A percentile compares a stretch with the other conserved stretches of the same genome.
Conservation (phyloP, 2,113 vertebrate genomes). For the Telmatochromis sp. region DNA sequence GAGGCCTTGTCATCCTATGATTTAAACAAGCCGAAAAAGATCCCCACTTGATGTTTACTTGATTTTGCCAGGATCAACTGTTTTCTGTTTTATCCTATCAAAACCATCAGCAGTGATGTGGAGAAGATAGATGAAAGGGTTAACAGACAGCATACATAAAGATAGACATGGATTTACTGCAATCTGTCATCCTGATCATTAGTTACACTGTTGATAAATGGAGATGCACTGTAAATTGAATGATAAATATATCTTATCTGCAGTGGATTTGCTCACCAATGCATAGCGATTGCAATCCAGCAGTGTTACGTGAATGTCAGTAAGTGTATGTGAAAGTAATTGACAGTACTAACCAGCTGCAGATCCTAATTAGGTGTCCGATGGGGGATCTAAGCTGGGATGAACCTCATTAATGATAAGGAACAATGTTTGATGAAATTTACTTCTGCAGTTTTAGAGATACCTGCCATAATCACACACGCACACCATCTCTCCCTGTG, state of each 20-base stretch:
- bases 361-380: conserved; percentile 50
- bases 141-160: conserved; percentile 25
- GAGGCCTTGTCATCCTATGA: neutral
- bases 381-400: conserved; percentile 40
- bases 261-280: neutral
- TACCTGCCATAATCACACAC: neutral
- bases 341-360: conserved; percentile 36
- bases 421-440: conserved; percentile 33
- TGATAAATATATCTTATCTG: neutral
- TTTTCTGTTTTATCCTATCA: neutral
- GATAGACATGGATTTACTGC: conserved; percentile 27
- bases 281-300: neutral
- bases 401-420: conserved; percentile 37
- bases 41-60: neutral
- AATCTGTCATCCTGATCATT: conserved; percentile 42
- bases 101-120: neutral
- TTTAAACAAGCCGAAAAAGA: neutral
- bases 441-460: neutral
- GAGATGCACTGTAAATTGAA: neutral
- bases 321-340: neutral
- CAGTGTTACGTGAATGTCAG: neutral
- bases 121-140: conserved; percentile 31
- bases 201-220: conserved; percentile 29
- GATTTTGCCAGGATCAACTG: neutral
- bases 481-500: neutral